Percentiles rank a stretch among this genome's conserved stretches.
These are phyloP conservation scores for Atopsyche davidsoni DNA, from an alignment of 1,140 invertebrate genomes.

Conservation along the genomic window DNA sequence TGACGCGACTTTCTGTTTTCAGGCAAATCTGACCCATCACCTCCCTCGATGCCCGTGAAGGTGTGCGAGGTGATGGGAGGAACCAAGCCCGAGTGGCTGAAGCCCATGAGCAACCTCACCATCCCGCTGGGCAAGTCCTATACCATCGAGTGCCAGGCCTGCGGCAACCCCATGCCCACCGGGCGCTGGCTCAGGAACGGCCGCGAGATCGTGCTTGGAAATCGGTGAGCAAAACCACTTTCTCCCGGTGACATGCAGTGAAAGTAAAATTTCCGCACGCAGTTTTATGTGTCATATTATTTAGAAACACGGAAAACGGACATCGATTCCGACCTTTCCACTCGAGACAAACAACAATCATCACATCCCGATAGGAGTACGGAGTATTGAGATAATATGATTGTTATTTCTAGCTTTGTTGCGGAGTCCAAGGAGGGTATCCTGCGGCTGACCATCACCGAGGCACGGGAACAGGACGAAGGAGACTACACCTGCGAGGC, in stretches of 20 bases:
- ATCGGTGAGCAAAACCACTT: no score
- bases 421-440: constrained; percentile 70
- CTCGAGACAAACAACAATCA: no score
- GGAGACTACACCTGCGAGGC: constrained; percentile 97
- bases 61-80: constrained; percentile 84
- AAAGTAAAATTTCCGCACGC: no score
- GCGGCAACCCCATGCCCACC: constrained; percentile 84
- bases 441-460: constrained; percentile 82
- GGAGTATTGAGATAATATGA: no score
- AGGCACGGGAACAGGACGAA: constrained; percentile 87
- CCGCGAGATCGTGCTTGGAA: constrained; percentile 67
- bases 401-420: constrained; percentile 50
- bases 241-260: not conserved
- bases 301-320: no score
- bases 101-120: constrained; percentile 68
- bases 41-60: constrained; percentile 78
- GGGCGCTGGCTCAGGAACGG: constrained; percentile 92
- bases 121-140: constrained; percentile 84
- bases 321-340: no score
- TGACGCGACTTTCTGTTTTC: no score
- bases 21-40: constrained; percentile 83
- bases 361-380: no score
- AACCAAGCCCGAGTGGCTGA: constrained; percentile 88
- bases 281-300: constrained; percentile 1
- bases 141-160: constrained; percentile 80